Base-by-base conservation (phyloP, 2,888 invertebrate genomes). In the Caenorhabditis sulstoni region DNA sequence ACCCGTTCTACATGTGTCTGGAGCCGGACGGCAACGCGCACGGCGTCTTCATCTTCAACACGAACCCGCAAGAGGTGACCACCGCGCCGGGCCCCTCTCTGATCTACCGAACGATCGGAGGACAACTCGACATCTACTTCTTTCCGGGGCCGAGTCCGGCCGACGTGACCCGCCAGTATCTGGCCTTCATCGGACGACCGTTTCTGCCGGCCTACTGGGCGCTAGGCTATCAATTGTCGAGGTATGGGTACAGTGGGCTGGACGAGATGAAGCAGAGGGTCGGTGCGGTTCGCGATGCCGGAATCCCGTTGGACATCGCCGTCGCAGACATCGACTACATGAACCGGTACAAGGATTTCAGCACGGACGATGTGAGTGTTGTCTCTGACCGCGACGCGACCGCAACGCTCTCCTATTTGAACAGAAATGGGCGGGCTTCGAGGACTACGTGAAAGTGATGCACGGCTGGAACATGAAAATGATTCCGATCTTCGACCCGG, bases 281-380 rank as follows among this genome's bases (percentile, higher is more conserved):
- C 4, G 70, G 86, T 20, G 84, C 91, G 11, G 91, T 89, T 37
- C 81, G 89, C 29, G 81, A 83, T 5, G 88, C 90, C 7, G 85
- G 87, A 12, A 91, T 92, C 52, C 91, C 91, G 7, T 94, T 90
- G 79, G 91, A 91, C 76, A 90, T 79, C n/a, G 79, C 59, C 3
- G 95, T 95, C 94, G 94, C 94, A 86, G 95, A 95, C 90, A 93
- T 95, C 79, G 95, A 95, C 91, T 95, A 95, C 89, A 95, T 95
- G 95, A 92, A 93, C 23, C 92, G 93, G 50, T 93, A 93, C 73
- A 94, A 95, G 90, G 95, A 95, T 90, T 95, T 95, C 89, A 95
- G 95, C 9, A 76, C 83, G 3, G 82, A 74, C 41, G 75, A 53
- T 50, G 71, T 67, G 18, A 66, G 53, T n/a, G n/a, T n/a, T n/a